These are phyloP conservation scores for Agapostemon virescens DNA, from an alignment of 2,888 invertebrate species.

Conservation along the genomic window DNA sequence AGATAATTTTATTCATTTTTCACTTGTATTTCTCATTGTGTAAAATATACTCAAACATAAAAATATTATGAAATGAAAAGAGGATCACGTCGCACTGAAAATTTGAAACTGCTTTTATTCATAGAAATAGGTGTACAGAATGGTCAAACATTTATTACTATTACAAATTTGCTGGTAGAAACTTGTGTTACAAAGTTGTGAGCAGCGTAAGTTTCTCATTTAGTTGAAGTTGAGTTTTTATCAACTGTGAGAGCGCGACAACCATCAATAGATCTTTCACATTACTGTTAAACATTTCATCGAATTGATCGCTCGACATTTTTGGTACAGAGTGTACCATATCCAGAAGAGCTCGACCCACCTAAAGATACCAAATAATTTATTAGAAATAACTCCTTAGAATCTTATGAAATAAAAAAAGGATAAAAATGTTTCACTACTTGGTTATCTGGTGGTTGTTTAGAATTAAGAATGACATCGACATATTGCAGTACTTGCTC, in stretches of 20 bases:
- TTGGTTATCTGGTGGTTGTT: slow-evolving; percentile 88
- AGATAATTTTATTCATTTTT: slow-evolving; percentile 25
- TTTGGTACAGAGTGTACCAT: slow-evolving; percentile 95
- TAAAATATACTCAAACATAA: background rate
- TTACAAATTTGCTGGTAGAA: background rate
- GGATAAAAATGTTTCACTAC: slow-evolving; percentile 73
- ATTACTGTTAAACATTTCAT: slow-evolving; percentile 96
- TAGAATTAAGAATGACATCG: slow-evolving; percentile 93
- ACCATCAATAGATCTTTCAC: slow-evolving; percentile 99
- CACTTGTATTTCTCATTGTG: background rate
- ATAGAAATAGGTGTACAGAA: slow-evolving; percentile 29
- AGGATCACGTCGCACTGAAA: background rate
- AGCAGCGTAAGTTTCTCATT: slow-evolving; percentile 96
- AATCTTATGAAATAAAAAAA: background rate
- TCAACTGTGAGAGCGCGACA: slow-evolving; percentile 95
- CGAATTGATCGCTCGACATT: slow-evolving; percentile 94
- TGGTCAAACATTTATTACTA: slow-evolving; percentile 8
- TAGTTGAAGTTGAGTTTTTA: slow-evolving; percentile 96
- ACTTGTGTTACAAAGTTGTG: slow-evolving; percentile 83
- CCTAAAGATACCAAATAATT: slow-evolving; percentile 60
- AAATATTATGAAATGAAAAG: background rate
- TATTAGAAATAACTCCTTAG: background rate
- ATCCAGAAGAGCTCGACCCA: slow-evolving; percentile 94
- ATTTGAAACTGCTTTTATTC: slow-evolving; percentile 39
- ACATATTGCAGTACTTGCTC: slow-evolving; percentile 92